Conservation (phyloP, 2,797 vertebrate species). For the Ataeniobius toweri region DNA sequence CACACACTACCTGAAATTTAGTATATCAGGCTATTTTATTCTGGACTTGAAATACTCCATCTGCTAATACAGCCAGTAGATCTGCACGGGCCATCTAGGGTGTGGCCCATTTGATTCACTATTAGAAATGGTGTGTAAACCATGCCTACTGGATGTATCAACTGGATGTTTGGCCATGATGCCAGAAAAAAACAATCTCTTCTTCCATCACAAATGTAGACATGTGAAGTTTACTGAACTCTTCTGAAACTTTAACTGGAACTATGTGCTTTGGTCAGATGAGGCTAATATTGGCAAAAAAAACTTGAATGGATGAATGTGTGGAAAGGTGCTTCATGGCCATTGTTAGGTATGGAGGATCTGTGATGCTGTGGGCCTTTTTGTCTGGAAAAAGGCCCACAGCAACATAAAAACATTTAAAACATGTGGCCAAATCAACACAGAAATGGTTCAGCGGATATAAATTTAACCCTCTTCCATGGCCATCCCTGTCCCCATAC, state of each 20-base stretch:
- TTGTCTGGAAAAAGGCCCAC: not conserved
- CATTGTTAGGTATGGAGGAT: not conserved
- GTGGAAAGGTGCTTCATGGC: not conserved
- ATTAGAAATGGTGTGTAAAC: no score
- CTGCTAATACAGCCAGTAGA: not conserved
- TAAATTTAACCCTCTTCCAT: no score
- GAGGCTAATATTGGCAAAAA: not conserved
- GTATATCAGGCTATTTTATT: not conserved
- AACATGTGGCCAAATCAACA: not conserved
- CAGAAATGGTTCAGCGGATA: no score
- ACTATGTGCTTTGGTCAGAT: not conserved
- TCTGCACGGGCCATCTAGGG: not conserved
- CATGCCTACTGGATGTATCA: no score
- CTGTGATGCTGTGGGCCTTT: not conserved
- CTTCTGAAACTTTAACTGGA: not conserved
- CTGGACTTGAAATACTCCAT: no score
- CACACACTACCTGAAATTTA: no score
- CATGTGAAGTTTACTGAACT: not conserved
- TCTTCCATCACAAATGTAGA: not conserved
- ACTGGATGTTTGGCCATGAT: no score
- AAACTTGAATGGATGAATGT: no score
- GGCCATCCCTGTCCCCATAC: no score
- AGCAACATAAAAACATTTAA: not conserved
- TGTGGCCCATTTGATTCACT: no score
- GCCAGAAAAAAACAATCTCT: no score